Evolutionary conservation across 2,113 vertebrate species (phyloP), one percentile per base, ranked within the genome.

Genomic region (Lethenteron reissneri): DNA sequence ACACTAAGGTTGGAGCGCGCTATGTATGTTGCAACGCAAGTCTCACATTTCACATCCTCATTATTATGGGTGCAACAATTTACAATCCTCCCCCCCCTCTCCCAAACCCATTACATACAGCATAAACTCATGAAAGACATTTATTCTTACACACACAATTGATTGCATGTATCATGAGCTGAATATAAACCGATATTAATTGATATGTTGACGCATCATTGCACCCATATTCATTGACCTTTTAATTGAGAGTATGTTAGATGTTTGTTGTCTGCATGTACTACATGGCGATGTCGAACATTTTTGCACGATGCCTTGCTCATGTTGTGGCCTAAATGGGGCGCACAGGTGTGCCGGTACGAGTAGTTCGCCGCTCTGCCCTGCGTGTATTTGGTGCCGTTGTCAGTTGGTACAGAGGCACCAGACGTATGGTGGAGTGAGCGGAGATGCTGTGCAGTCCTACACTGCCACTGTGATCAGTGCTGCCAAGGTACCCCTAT

Each of bases 391-490:
- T 72, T 75, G 64, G 74, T 80, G 75, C 72, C 77, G 41, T 41
- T 41, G 1, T 72, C 80, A 99, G 94, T 78, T 97, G 80, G 95
- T 99, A 79, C 85, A 90, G 77, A 95, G 90, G 83, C 91, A 99
- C 81, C 94, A 96, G 81, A 97, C 94, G 73, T 89, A 87, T 68
- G 94, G 94, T 62, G 94, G 94, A 79, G 92, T 89, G 76, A 97
- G 94, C 73, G 91, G 92, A 77, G 94, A 97, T 81, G 92, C 92
- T 79, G 85, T 92, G 75, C 94, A 99, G 83, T 99, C 94, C 59
- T 97, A 99, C 59, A 94, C 94, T 56, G 94, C 94, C 75, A 96
- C 94, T 64, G 92, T 99, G 78, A 96, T 97, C 83, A 99, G 88
- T 74, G 94, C 94, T 76, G 94, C 94, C 76, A 99, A 99, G 88